Conservation (phyloP, 2,888 invertebrate genomes). For the Helobdella robusta region DNA sequence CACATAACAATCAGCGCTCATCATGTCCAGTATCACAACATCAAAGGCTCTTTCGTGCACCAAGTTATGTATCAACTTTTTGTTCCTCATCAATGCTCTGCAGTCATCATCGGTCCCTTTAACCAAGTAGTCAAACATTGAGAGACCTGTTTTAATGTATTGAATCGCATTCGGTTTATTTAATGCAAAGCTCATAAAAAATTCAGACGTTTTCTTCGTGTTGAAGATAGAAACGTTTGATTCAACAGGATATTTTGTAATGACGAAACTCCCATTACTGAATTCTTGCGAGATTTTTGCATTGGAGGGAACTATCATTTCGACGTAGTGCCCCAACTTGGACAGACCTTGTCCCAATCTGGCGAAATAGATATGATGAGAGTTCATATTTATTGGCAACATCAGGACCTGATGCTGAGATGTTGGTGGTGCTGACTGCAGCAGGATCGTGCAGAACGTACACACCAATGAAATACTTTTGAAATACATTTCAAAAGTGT, state of each 20-base stretch:
- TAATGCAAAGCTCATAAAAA: not conserved
- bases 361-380: conserved; percentile 10
- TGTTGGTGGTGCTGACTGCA: too few species aligned
- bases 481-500: too few species aligned
- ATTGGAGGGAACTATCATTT: conserved; percentile 5
- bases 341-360: conserved; percentile 8
- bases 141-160: not conserved
- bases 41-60: conserved; percentile 4
- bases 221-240: not conserved
- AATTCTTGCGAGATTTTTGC: not conserved
- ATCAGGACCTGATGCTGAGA: too few species aligned
- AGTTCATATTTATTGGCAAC: conserved; percentile 9
- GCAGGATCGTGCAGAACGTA: too few species aligned
- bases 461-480: too few species aligned
- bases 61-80: not conserved
- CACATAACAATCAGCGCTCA: not conserved
- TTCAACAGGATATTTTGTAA: not conserved
- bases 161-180: not conserved
- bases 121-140: not conserved
- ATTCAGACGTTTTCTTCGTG: not conserved
- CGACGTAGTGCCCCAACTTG: conserved; percentile 15
- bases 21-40: conserved; percentile 15
- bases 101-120: conserved; percentile 3
- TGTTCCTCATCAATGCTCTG: not conserved
- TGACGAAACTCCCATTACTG: not conserved